Conservation (phyloP, 2,797 vertebrate genomes). For the Nyctalus aviator region DNA sequence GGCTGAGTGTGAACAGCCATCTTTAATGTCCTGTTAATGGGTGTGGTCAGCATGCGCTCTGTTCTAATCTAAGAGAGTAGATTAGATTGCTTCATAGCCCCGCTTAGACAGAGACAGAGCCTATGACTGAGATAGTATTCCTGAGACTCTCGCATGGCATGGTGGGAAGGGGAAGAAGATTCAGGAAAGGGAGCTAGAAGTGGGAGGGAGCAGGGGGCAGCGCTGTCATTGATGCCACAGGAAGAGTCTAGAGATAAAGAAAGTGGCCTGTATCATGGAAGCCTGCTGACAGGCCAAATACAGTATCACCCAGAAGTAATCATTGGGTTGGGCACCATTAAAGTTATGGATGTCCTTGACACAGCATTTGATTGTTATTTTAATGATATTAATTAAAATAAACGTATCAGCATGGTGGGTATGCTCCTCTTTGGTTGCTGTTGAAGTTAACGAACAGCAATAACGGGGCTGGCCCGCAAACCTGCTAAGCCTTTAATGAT, state of each 20-base stretch:
- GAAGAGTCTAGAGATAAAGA: background rate
- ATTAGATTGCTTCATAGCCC: background rate
- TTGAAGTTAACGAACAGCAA: background rate
- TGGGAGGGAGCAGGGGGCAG: no score
- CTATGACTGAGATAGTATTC: background rate
- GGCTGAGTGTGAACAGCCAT: background rate
- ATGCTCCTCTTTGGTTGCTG: background rate
- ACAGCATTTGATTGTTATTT: background rate
- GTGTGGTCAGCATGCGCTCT: no score
- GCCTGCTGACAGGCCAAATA: background rate
- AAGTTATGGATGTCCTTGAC: background rate
- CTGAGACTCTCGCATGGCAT: fast-evolving
- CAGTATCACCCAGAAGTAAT: background rate
- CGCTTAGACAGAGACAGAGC: background rate
- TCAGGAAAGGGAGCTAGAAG: background rate
- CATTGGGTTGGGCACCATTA: background rate
- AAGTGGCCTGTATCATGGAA: background rate
- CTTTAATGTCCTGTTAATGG: background rate
- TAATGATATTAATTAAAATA: background rate
- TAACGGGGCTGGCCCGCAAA: background rate
- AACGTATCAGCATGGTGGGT: background rate
- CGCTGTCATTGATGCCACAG: fast-evolving
- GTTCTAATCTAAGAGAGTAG: background rate
- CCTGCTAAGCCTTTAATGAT: background rate
- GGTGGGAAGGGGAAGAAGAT: background rate